These are phyloP conservation scores for Pagrus major DNA, from an alignment of 2,113 vertebrate species.

Conservation along the genomic window DNA sequence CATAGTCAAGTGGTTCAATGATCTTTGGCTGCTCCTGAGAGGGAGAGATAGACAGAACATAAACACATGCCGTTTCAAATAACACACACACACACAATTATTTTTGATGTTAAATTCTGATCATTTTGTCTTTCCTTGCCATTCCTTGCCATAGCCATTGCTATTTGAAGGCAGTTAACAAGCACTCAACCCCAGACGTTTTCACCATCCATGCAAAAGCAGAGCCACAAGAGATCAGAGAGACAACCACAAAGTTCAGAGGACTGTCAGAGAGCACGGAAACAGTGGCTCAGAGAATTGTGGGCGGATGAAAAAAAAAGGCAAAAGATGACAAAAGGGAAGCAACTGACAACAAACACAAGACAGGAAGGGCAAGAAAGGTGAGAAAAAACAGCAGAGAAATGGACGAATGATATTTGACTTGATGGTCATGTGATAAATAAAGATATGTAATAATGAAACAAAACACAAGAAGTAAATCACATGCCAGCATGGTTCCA, in stretches of 20 bases:
- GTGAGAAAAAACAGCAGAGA: not conserved
- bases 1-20: slow-evolving; percentile 96
- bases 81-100: not conserved
- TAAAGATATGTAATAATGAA: not conserved
- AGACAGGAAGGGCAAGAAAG: not conserved
- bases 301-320: not conserved
- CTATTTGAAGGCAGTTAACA: not conserved
- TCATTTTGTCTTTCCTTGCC: not conserved
- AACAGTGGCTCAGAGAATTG: slow-evolving; percentile 9
- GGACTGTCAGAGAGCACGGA: slow-evolving; percentile 10
- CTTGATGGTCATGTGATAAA: not conserved
- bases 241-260: slow-evolving; percentile 39
- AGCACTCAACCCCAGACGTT: not conserved
- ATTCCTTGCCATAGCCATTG: no score
- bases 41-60: not conserved
- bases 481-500: not conserved
- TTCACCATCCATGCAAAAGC: slow-evolving; percentile 6
- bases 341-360: not conserved
- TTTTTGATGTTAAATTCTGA: not conserved
- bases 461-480: not conserved
- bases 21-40: slow-evolving; percentile 95
- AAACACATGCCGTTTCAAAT: not conserved
- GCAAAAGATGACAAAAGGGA: not conserved
- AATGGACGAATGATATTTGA: not conserved
- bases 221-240: slow-evolving; percentile 33